Percentiles rank a stretch among this genome's conserved stretches.
Conservation (phyloP, 2,113 vertebrate genomes). For the Melanerpes aurifrons region DNA sequence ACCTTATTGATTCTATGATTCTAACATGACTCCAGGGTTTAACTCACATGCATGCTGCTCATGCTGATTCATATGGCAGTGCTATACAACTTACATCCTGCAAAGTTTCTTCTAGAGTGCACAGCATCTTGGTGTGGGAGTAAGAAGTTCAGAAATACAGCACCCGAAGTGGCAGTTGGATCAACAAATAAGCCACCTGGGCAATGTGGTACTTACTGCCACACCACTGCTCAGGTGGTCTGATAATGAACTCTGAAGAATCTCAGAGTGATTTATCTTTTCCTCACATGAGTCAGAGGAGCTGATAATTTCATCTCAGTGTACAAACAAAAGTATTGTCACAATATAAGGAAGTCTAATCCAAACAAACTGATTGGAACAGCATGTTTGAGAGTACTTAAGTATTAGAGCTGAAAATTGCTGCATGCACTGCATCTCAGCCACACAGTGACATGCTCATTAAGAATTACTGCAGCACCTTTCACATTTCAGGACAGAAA, state of each 20-base stretch:
- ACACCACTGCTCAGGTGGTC: not conserved
- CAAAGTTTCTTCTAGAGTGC: not conserved
- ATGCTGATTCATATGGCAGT: not conserved
- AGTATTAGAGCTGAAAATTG: not conserved
- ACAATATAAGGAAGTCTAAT: not conserved
- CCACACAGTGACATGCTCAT: not conserved
- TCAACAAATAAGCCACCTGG: not conserved
- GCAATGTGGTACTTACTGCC: too few species aligned
- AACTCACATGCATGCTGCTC: not conserved
- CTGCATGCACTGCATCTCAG: not conserved
- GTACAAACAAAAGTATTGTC: not conserved
- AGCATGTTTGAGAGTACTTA: not conserved
- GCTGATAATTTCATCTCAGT: not conserved
- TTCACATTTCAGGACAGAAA: not conserved
- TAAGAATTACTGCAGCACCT: not conserved
- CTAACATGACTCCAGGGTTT: rapidly evolving
- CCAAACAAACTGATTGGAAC: not conserved
- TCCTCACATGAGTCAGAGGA: not conserved
- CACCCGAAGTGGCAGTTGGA: not conserved
- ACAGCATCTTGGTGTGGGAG: not conserved
- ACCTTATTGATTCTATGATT: too few species aligned
- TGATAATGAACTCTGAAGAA: not conserved
- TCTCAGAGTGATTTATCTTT: not conserved
- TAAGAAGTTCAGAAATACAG: not conserved
- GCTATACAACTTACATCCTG: not conserved